Conservation (phyloP, 1,140 invertebrate genomes). For the Yoshiicerus persimilis region DNA sequence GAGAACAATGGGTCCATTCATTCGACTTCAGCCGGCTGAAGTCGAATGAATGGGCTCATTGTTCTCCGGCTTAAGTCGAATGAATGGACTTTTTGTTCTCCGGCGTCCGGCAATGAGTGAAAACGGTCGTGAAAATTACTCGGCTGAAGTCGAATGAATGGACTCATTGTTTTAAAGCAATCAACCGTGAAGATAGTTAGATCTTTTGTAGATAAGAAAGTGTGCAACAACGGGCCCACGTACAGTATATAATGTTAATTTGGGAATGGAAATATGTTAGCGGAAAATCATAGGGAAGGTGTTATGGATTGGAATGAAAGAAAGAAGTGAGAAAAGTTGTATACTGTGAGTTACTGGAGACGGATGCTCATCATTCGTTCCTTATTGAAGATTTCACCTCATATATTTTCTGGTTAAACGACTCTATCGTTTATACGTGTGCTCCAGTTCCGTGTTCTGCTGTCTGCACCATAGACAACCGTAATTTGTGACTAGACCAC, state of each 20-base stretch:
- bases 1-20: too few species aligned
- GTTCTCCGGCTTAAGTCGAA: too few species aligned
- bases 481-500: neutral
- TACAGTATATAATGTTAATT: neutral
- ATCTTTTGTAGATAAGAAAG: too few species aligned
- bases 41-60: too few species aligned
- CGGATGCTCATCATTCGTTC: conserved; percentile 10
- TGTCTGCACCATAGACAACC: neutral
- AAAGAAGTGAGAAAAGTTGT: neutral
- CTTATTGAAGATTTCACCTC: conserved; percentile 31
- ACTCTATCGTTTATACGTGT: neutral
- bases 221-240: too few species aligned
- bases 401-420: conserved; percentile 26
- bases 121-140: too few species aligned
- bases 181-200: too few species aligned
- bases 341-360: neutral
- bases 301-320: neutral
- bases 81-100: too few species aligned
- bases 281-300: neutral
- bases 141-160: too few species aligned
- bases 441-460: neutral
- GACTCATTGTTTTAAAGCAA: too few species aligned
- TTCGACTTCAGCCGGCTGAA: too few species aligned
- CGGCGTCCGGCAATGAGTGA: too few species aligned
- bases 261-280: neutral